Percentiles rank a stretch among this genome's conserved stretches.
Evolutionary conservation across 2,113 vertebrate genomes (phyloP).

Genomic region (Ophthalmolycus amberensis): DNA sequence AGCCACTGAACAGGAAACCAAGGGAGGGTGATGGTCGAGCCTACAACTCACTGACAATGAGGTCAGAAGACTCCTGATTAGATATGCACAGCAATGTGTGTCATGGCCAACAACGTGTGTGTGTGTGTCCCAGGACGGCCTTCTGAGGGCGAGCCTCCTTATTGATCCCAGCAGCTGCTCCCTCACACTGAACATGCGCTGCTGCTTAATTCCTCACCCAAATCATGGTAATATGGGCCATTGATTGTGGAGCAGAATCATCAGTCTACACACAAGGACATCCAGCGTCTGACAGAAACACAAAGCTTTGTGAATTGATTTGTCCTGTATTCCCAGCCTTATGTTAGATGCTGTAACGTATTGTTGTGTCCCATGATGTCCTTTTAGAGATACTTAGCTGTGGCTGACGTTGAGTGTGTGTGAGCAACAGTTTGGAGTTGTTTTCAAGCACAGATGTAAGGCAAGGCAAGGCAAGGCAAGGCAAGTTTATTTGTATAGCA

Average conservation of each 20-base stretch:
- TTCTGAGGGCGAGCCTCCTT: conserved; percentile 4
- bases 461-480: too few species aligned
- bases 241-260: conserved; percentile 54
- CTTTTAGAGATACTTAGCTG: background rate
- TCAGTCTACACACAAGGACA: conserved; percentile 29
- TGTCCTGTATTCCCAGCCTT: conserved; percentile 21
- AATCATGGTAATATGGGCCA: conserved; percentile 35
- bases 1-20: too few species aligned
- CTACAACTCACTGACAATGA: background rate
- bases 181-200: conserved; percentile 43
- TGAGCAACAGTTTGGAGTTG: conserved; percentile 27
- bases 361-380: fast-evolving
- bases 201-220: conserved; percentile 41
- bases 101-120: background rate
- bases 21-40: background rate
- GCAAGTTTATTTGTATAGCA: too few species aligned
- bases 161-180: conserved; percentile 65
- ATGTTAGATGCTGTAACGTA: background rate
- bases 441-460: conserved; percentile 79
- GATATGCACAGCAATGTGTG: background rate
- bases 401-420: background rate
- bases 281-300: conserved; percentile 20
- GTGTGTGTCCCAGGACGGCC: conserved; percentile 9
- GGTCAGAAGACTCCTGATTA: background rate
- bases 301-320: conserved; percentile 43